phyloP scores from a whole-genome alignment of 2,113 vertebrate species.

The Pomatostomus ruficeps region DNA sequence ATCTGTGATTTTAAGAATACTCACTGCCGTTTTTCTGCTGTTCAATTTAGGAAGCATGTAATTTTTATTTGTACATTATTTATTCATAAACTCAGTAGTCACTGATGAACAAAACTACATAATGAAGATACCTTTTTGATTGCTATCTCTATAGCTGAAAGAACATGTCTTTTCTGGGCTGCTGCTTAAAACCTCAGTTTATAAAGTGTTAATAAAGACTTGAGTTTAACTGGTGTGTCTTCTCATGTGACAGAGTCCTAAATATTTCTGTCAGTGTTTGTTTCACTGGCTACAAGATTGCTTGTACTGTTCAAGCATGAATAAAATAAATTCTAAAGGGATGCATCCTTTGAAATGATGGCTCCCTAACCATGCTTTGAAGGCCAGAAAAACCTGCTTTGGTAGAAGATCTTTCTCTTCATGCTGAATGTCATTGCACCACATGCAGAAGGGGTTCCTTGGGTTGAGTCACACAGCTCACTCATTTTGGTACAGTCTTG shows the following conservation, averaged over 20 bases:
- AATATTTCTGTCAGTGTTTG: neutral
- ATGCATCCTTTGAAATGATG: neutral
- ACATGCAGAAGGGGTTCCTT: neutral
- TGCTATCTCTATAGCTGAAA: neutral
- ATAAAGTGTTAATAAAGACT: neutral
- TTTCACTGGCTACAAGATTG: neutral
- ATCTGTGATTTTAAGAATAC: neutral
- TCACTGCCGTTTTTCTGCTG: neutral
- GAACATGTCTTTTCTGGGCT: neutral
- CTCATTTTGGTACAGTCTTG: neutral
- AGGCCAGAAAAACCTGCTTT: neutral
- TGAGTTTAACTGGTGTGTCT: neutral
- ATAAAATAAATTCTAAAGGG: neutral
- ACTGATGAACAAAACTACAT: neutral
- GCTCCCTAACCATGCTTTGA: neutral
- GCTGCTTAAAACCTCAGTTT: neutral
- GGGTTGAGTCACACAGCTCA: neutral
- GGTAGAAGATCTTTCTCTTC: neutral
- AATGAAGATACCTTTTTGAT: neutral
- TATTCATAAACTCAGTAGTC: neutral
- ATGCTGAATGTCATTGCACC: neutral
- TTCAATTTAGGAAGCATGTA: neutral
- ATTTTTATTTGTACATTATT: neutral
- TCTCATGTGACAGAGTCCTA: neutral
- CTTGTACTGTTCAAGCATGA: neutral